Conservation (phyloP, 2,113 vertebrate species). For the Myodes glareolus region DNA sequence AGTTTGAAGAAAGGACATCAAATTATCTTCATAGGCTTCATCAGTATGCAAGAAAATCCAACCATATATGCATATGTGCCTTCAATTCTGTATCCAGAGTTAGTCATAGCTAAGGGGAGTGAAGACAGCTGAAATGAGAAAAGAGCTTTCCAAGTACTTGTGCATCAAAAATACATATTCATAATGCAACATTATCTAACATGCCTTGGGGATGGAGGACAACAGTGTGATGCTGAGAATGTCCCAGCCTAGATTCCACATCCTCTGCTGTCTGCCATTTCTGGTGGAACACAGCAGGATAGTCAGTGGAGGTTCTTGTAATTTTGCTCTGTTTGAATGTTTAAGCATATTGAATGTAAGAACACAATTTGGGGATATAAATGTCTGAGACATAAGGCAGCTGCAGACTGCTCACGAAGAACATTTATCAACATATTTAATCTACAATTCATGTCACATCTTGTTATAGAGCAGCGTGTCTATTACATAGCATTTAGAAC, state of each 20-base stretch:
- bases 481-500: not conserved
- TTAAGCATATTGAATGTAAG: constrained; percentile 47
- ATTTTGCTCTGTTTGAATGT: constrained; percentile 41
- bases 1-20: constrained; percentile 51
- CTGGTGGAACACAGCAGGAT: not conserved
- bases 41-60: constrained; percentile 71
- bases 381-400: constrained; percentile 53
- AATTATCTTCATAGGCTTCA: constrained; percentile 52
- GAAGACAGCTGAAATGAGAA: constrained; percentile 63
- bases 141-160: constrained; percentile 65
- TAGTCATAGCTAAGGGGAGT: constrained; percentile 71
- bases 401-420: constrained; percentile 36
- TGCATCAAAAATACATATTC: constrained; percentile 64
- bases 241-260: not conserved
- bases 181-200: constrained; percentile 61
- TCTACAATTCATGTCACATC: constrained; percentile 59
- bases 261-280: not conserved
- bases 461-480: not conserved
- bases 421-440: constrained; percentile 65
- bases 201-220: not conserved
- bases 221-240: constrained; percentile 56
- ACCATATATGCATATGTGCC: constrained; percentile 66
- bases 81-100: constrained; percentile 72
- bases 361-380: constrained; percentile 50
- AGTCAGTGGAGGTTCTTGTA: constrained; percentile 6